Evolutionary conservation across 2,888 invertebrate species (phyloP).

Genomic region (Calameuta idolon): DNA sequence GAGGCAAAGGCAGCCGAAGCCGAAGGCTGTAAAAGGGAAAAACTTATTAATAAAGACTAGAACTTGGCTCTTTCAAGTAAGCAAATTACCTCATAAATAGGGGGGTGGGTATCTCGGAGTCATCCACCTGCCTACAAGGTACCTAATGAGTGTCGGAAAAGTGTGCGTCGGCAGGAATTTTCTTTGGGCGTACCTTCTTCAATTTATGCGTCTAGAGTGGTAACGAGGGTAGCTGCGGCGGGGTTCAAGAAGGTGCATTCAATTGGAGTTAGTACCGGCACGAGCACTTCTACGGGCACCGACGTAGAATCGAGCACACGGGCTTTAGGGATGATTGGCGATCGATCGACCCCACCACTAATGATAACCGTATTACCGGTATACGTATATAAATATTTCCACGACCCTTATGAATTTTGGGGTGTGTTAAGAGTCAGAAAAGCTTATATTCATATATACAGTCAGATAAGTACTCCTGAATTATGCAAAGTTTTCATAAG

Average conservation of each 20-base stretch:
- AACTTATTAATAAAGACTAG: conserved; percentile 44
- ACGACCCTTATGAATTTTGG: neutral
- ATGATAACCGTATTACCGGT: neutral
- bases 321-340: neutral
- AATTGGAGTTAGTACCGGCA: neutral
- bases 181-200: conserved; percentile 37
- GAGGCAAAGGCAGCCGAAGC: neutral
- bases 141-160: conserved; percentile 44
- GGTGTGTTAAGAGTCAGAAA: neutral
- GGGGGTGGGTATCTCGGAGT: conserved; percentile 33
- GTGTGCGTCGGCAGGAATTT: conserved; percentile 28
- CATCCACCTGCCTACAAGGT: conserved; percentile 35
- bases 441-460: neutral
- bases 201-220: conserved; percentile 48
- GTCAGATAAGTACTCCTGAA: neutral
- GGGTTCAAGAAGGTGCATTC: neutral
- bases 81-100: conserved; percentile 49
- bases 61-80: conserved; percentile 43
- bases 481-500: neutral
- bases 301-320: neutral
- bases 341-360: neutral
- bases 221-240: conserved; percentile 34
- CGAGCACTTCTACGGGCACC: neutral
- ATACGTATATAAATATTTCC: neutral
- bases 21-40: conserved; percentile 7